phyloP scores from a whole-genome alignment of 2,888 invertebrate species.

The Trichogramma dendrolimi region DNA sequence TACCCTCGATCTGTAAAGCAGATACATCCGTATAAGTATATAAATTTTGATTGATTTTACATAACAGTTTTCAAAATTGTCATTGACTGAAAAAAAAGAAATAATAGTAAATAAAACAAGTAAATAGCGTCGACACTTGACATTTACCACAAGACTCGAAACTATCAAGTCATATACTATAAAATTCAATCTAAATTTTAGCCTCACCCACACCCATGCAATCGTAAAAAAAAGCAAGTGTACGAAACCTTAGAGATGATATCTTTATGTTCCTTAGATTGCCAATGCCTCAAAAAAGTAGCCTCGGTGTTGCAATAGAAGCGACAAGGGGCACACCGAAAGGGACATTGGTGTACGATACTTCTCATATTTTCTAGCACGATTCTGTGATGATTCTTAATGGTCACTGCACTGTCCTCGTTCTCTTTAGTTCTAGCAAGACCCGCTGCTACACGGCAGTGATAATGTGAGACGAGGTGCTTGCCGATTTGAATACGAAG shows the following conservation, averaged over 20 bases:
- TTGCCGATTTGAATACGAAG: constrained; percentile 71
- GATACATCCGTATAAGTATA: not conserved
- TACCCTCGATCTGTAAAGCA: constrained; percentile 54
- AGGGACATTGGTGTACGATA: constrained; percentile 77
- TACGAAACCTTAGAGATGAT: constrained; percentile 50
- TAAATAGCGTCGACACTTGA: not conserved
- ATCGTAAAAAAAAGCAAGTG: not conserved
- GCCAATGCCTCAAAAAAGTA: constrained; percentile 72
- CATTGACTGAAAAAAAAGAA: not conserved
- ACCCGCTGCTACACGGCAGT: constrained; percentile 62
- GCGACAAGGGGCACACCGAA: constrained; percentile 78
- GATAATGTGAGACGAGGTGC: constrained; percentile 81
- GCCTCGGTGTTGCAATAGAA: constrained; percentile 78
- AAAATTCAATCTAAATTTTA: not conserved
- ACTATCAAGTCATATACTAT: not conserved
- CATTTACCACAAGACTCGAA: not conserved
- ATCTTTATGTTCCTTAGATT: constrained; percentile 60
- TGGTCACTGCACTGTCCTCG: constrained; percentile 31
- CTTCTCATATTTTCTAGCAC: constrained; percentile 74
- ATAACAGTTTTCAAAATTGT: not conserved
- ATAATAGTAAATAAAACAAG: not conserved
- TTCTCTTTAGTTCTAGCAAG: not conserved
- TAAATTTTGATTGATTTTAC: not conserved
- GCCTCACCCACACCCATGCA: constrained; percentile 17
- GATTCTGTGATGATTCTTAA: constrained; percentile 56